Conservation (phyloP, 2,113 vertebrate species). For the Mobula hypostoma region DNA sequence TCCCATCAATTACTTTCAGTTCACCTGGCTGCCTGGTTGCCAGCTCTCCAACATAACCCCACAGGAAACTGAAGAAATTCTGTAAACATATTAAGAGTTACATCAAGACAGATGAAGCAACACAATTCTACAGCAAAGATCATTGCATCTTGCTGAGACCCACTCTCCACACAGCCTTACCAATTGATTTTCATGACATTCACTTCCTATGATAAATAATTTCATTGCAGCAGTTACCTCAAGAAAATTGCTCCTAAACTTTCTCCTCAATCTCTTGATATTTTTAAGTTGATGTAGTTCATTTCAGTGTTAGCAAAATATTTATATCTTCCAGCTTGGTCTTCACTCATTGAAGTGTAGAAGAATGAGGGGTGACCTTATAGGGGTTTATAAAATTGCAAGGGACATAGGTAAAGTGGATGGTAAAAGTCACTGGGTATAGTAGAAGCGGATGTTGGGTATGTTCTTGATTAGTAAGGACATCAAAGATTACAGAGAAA, state of each 20-base stretch:
- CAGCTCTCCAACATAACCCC: slow-evolving; percentile 81
- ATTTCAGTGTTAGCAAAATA: background rate
- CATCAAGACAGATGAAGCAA: background rate
- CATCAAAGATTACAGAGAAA: too few species aligned
- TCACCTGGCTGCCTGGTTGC: slow-evolving; percentile 63
- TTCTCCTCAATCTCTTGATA: background rate
- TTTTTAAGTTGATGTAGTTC: background rate
- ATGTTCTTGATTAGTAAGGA: too few species aligned
- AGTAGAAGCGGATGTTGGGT: too few species aligned
- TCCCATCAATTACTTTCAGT: slow-evolving; percentile 64
- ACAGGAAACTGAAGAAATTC: slow-evolving; percentile 81
- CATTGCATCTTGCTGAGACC: background rate
- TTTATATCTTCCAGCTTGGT: background rate
- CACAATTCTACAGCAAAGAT: too few species aligned
- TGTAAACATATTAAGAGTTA: slow-evolving; percentile 47
- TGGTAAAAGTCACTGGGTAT: too few species aligned
- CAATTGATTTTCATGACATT: background rate
- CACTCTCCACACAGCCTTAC: background rate
- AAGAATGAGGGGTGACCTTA: too few species aligned
- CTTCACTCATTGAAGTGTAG: too few species aligned
- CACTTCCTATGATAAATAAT: background rate
- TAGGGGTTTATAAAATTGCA: too few species aligned
- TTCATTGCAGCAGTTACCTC: background rate
- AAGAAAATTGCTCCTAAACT: background rate
- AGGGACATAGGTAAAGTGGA: too few species aligned